Base-by-base conservation (phyloP, 2,113 vertebrate species). In the Thomomys bottae region DNA sequence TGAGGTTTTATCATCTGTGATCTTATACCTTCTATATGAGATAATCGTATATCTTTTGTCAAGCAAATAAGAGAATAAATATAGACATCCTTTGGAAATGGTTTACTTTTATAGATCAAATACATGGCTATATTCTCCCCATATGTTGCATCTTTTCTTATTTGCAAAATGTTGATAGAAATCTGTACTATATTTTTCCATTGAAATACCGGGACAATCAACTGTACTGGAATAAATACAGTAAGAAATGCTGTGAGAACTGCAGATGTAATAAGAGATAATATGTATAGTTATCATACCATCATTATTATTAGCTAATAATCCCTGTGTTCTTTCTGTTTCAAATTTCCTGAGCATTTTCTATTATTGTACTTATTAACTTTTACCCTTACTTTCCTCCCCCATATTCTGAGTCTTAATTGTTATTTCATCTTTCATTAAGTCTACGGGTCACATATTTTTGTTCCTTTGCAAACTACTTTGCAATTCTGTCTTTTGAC, bases 31-130 rank as follows among this genome's bases (percentile, higher is more conserved):
- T 71, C 57, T 12, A 78, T 20, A 15, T 3, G 49, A 54, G 49
- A 17, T 15, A 54, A 54, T 54, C 49, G 4, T 54, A 54, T 15
- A 61, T 24, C 10, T 88, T 83, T 81, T 75, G 6, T 24, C 28
- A 82, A 68, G 59, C 21, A 54, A 8, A 12, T 70, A 18, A 77
- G 26, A 90, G 1, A 30, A 11, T 75, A 84, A 75, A 3, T 63
- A 8, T 59, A 68, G 89, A 90, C 73, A 17, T 83, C 45, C n/a
- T 90, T 78, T 82, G 26, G 20, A 90, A 83, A 82, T 79, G 32
- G 92, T 80, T 72, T 28, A 40, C 85, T 75, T 20, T 34, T 66
- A 6, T 72, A 20, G 26, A 76, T 4, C 78, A 36, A 81, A 70
- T 77, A 88, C 75, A 83, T 21, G 36, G 36, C 23, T 76, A 34